phyloP scores from a whole-genome alignment of 2,888 invertebrate species.

The Synergus itoensis region DNA sequence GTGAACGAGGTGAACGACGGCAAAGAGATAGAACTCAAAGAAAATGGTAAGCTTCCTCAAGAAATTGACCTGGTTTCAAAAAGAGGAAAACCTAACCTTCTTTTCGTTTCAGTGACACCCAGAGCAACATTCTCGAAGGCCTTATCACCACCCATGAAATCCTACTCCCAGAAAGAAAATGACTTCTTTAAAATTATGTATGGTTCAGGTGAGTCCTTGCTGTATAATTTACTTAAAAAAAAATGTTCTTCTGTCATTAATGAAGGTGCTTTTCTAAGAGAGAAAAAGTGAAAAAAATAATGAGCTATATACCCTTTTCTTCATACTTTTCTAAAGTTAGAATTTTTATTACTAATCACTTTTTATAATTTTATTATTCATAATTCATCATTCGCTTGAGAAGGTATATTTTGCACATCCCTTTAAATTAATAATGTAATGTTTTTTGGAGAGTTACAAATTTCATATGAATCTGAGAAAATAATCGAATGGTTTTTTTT shows the following conservation, averaged over 20 bases:
- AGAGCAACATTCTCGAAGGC: conserved; percentile 42
- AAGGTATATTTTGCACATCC: not conserved
- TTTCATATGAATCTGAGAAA: not conserved
- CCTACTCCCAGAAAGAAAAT: conserved; percentile 66
- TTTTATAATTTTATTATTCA: not conserved
- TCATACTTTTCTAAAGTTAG: not conserved
- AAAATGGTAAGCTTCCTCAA: conserved; percentile 64
- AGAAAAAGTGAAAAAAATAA: not conserved
- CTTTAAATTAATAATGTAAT: not conserved
- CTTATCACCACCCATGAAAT: conserved; percentile 40
- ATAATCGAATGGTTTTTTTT: no score
- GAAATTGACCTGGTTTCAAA: not conserved
- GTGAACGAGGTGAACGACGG: conserved; percentile 68
- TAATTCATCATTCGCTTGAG: not conserved
- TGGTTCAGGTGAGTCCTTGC: conserved; percentile 65
- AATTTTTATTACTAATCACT: not conserved
- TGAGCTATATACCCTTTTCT: not conserved
- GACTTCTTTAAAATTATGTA: conserved; percentile 70
- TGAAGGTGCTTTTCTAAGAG: not conserved
- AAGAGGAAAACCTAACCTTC: conserved; percentile 52
- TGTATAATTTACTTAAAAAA: conserved; percentile 17
- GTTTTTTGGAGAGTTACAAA: not conserved
- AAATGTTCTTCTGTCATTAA: conserved; percentile 14
- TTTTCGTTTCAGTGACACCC: conserved; percentile 55
- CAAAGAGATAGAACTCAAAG: conserved; percentile 61